phyloP scores from a whole-genome alignment of 2,797 vertebrate species.

The Girardinus metallicus region DNA sequence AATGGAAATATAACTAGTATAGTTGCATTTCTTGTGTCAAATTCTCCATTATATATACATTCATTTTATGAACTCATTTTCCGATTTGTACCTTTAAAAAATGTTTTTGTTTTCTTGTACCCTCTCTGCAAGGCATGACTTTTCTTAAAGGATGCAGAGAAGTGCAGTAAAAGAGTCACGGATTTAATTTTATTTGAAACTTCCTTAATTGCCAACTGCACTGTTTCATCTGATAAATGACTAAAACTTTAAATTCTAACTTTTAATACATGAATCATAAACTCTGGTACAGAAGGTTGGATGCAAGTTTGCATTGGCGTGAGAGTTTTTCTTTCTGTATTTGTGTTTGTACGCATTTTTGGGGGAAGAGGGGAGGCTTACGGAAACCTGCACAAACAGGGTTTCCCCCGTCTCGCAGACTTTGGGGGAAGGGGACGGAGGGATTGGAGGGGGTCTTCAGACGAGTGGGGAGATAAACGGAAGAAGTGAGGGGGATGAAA shows the following conservation, averaged over 20 bases:
- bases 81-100: not conserved
- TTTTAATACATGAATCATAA: not conserved
- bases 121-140: not conserved
- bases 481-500: conserved; percentile 72
- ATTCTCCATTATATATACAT: not conserved
- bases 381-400: conserved; percentile 63
- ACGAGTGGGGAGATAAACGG: conserved; percentile 73
- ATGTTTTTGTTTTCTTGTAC: not conserved
- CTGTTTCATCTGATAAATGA: not conserved
- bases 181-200: not conserved
- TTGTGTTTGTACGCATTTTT: conserved; percentile 5
- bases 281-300: conserved; percentile 15
- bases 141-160: not conserved
- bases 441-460: conserved; percentile 71
- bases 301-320: conserved; percentile 6
- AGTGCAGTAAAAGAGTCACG: not conserved
- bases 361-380: conserved; percentile 50
- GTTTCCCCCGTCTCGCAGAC: conserved; percentile 58
- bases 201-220: not conserved
- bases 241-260: conserved; percentile 3
- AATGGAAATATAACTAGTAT: not conserved
- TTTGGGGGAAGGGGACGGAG: conserved; percentile 56
- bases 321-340: not conserved
- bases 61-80: not conserved
- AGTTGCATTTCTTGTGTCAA: not conserved